Evolutionary conservation across 1,140 invertebrate genomes (phyloP).

Genomic region (Anastrepha obliqua): DNA sequence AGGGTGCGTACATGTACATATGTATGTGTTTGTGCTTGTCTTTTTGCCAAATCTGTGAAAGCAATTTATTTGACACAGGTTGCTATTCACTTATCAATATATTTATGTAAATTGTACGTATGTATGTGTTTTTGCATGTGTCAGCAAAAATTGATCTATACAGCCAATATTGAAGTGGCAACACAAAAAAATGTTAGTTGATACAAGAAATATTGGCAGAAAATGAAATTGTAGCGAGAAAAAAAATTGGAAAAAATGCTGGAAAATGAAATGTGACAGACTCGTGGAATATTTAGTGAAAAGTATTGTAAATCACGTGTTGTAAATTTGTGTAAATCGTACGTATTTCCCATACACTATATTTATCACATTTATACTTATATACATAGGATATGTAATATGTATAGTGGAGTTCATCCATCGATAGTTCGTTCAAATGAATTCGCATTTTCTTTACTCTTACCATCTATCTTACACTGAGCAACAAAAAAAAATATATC

Average conservation of each 20-base stretch:
- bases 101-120: not conserved
- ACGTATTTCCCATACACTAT: too few species aligned
- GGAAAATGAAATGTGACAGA: conserved; percentile 9
- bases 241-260: not conserved
- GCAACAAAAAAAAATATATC: too few species aligned
- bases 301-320: too few species aligned
- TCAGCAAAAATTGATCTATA: not conserved
- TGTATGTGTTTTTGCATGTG: not conserved
- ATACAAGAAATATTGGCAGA: not conserved
- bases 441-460: too few species aligned
- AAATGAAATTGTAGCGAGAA: not conserved
- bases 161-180: not conserved
- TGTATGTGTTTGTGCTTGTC: not conserved
- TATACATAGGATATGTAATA: too few species aligned
- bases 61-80: conserved; percentile 45
- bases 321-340: too few species aligned
- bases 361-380: too few species aligned
- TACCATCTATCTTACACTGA: too few species aligned
- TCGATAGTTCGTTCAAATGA: too few species aligned
- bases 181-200: not conserved
- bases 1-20: not conserved
- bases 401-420: too few species aligned
- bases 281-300: not conserved
- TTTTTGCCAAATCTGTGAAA: conserved; percentile 1
- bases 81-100: conserved; percentile 3